Evolutionary conservation across 2,113 vertebrate genomes (phyloP).

Genomic region (Phylloscopus trochiloides): DNA sequence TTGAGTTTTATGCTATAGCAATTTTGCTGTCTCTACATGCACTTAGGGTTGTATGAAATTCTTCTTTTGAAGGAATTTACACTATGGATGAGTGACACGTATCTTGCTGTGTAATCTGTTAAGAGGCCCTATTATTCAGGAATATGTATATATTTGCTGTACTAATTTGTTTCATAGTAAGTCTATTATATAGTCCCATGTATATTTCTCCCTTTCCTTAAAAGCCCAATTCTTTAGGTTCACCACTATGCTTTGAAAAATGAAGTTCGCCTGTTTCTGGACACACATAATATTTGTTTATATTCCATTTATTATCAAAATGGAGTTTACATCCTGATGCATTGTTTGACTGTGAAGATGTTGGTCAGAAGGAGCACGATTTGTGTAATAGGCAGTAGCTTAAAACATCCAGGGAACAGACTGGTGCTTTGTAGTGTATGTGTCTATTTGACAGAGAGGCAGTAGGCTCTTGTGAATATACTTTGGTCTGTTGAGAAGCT

Average conservation of each 20-base stretch:
- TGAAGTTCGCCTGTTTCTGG: not conserved
- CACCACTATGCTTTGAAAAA: not conserved
- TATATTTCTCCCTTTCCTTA: not conserved
- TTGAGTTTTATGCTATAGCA: not conserved
- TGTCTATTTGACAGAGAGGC: not conserved
- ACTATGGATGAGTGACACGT: not conserved
- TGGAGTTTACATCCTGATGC: not conserved
- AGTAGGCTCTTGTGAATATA: not conserved
- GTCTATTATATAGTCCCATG: not conserved
- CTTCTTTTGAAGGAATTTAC: not conserved
- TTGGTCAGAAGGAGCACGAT: not conserved
- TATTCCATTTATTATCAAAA: not conserved
- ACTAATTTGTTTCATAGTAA: not conserved
- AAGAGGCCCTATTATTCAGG: not conserved
- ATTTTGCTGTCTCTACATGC: not conserved
- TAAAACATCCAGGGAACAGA: not conserved
- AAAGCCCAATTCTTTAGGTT: not conserved
- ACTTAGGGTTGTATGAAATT: not conserved
- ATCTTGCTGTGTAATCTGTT: not conserved
- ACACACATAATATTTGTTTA: not conserved
- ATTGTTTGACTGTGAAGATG: not conserved
- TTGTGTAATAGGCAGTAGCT: not conserved
- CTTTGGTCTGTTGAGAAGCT: not conserved
- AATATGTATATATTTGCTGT: not conserved
- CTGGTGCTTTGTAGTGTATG: not conserved